Percentiles rank a stretch among this genome's conserved stretches.
Evolutionary conservation across 2,113 vertebrate genomes (phyloP).

Genomic region (Pristiophorus japonicus): DNA sequence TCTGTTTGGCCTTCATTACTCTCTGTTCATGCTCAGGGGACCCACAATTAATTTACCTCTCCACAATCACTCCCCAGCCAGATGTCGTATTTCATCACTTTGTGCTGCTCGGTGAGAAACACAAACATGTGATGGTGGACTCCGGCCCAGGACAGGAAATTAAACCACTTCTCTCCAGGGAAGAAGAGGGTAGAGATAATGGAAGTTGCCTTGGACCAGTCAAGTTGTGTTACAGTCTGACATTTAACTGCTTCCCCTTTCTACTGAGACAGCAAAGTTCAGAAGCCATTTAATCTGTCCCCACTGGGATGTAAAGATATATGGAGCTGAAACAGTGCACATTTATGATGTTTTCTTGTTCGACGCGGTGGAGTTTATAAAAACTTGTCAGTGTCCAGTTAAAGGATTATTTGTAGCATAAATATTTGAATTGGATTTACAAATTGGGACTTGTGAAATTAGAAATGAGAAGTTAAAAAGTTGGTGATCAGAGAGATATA

Average conservation of each 20-base stretch:
- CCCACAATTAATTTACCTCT: constrained; percentile 53
- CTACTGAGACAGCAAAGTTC: constrained; percentile 52
- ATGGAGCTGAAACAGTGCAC: constrained; percentile 54
- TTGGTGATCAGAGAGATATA: not conserved
- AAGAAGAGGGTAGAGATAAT: constrained; percentile 30
- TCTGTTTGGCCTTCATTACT: constrained; percentile 25
- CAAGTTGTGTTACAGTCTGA: constrained; percentile 29
- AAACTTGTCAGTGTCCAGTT: constrained; percentile 38
- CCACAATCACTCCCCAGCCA: constrained; percentile 49
- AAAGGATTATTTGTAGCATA: constrained; percentile 36
- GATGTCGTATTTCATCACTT: constrained; percentile 51
- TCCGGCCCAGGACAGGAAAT: constrained; percentile 39
- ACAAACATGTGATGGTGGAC: constrained; percentile 39
- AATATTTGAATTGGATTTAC: constrained; percentile 36
- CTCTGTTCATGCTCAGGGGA: constrained; percentile 44
- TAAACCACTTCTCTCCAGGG: constrained; percentile 38
- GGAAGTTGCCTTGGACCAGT: constrained; percentile 38
- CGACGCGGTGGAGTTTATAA: constrained; percentile 41
- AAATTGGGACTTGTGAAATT: constrained; percentile 32
- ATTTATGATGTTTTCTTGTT: constrained; percentile 49
- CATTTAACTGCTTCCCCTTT: constrained; percentile 40
- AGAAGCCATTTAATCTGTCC: constrained; percentile 58
- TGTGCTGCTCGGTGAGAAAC: constrained; percentile 40
- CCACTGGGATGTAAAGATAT: constrained; percentile 57
- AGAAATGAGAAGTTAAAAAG: constrained; percentile 18